These are phyloP conservation scores for Dysmachus trigonus DNA, from an alignment of 2,888 invertebrate species.

Conservation along the genomic window DNA sequence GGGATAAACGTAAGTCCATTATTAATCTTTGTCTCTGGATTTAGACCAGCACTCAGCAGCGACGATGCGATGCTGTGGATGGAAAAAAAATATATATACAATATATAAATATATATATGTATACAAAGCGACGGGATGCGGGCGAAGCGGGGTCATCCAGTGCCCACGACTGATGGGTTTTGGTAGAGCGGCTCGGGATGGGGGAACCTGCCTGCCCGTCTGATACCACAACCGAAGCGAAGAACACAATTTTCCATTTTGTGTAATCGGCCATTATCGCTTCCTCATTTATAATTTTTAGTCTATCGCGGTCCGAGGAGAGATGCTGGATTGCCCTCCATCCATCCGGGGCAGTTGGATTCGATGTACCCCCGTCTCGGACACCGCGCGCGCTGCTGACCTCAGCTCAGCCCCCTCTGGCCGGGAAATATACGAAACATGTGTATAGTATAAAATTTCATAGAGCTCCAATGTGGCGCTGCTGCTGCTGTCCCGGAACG, in stretches of 20 bases:
- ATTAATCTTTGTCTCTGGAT: conserved; percentile 47
- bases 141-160: not conserved
- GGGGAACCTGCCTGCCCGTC: conserved; percentile 14
- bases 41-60: conserved; percentile 39
- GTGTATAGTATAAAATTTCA: not conserved
- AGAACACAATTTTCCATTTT: conserved; percentile 51
- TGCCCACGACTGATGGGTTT: not conserved
- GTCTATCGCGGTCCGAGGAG: conserved; percentile 20
- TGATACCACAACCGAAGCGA: conserved; percentile 28
- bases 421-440: conserved; percentile 4
- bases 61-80: not conserved
- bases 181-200: not conserved
- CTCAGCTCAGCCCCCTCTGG: not conserved
- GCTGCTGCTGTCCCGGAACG: not conserved
- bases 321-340: not conserved
- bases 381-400: not conserved
- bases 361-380: not conserved
- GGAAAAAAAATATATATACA: conserved; percentile 7
- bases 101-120: not conserved
- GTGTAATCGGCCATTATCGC: conserved; percentile 51
- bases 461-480: not conserved
- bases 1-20: conserved; percentile 46
- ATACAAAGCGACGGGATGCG: not conserved
- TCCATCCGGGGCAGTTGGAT: not conserved
- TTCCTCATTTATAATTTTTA: conserved; percentile 47